Evolutionary conservation across 1,140 invertebrate genomes (phyloP), one percentile per base, ranked within the genome.

Genomic region (Drosophila lowei): DNA sequence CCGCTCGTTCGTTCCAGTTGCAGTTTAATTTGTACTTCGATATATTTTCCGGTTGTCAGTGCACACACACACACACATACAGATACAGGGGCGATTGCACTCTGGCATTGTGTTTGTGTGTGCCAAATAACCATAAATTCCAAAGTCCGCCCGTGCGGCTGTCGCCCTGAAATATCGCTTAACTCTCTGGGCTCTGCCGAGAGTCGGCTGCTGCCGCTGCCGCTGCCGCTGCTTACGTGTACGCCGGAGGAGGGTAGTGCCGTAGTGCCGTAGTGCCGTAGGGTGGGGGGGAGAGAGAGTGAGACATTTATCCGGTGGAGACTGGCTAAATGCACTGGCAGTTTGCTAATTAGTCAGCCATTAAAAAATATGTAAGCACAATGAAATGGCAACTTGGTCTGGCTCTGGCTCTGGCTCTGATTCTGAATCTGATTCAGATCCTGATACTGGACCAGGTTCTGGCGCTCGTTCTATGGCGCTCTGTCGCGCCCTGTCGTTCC

Each of bases 1-100:
- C 42, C 42, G 49, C 15, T 44, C 28, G 30, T n/a, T n/a, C 48
- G 61, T 61, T 50, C 50, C 68, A 72, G 63, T 73, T 85, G 80
- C 80, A 86, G 81, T 85, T 85, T 85, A 85, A 85, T 85, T 85
- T 85, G 81, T 85, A 85, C 81, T 77, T 85, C 81, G 83, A 85
- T 85, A 85, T 86, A 85, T 85, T 85, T 81, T 81, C 67, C 49
- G 77, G 81, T 79, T 86, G 81, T 85, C 81, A 81, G 77, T 56
- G 73, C 50, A 59, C 62, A 53, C 52, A 42, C 67, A 11, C 64
- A 41, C 47, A 15, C 47, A 62, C 18, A 42, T 21, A 34, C 56
- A 58, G 28, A n/a, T n/a, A n/a, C n/a, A n/a, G n/a, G n/a, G n/a
- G n/a, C n/a, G n/a, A n/a, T n/a, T n/a, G n/a, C n/a, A n/a, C n/a